phyloP scores from a whole-genome alignment of 2,113 vertebrate species.

The Neofelis nebulosa region DNA sequence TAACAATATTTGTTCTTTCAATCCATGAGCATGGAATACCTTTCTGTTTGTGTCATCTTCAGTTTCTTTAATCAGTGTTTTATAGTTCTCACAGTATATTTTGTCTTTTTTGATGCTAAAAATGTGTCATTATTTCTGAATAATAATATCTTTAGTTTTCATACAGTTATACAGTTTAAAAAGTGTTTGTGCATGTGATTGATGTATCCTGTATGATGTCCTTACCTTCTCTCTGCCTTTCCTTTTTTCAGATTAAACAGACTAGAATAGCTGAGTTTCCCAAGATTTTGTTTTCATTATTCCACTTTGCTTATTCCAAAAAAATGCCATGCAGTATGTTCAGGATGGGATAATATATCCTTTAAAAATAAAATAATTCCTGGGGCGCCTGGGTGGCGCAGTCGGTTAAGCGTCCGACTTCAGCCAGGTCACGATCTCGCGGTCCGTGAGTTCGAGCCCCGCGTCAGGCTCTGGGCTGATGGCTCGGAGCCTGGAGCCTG shows the following conservation, averaged over 20 bases:
- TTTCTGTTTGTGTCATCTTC: background rate
- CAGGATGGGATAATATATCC: background rate
- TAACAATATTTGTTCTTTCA: background rate
- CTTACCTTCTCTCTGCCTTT: background rate
- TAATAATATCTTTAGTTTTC: background rate
- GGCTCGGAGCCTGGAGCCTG: no score
- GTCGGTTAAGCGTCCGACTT: no score
- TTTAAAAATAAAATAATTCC: constrained; percentile 20
- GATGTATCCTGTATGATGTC: background rate
- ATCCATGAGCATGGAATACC: background rate
- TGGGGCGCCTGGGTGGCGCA: no score
- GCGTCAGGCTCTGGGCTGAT: no score
- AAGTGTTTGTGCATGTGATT: background rate
- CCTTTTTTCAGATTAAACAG: background rate
- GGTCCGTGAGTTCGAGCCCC: no score
- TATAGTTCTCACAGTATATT: background rate
- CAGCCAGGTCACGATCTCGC: no score
- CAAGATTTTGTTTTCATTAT: background rate
- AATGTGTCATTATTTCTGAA: background rate
- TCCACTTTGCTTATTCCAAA: background rate
- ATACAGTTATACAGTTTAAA: background rate
- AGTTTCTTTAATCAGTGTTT: background rate
- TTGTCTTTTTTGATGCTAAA: background rate
- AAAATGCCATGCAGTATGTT: background rate
- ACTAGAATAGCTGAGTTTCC: background rate